Conservation (phyloP, 1,140 invertebrate species). For the Belonocnema kinseyi region DNA sequence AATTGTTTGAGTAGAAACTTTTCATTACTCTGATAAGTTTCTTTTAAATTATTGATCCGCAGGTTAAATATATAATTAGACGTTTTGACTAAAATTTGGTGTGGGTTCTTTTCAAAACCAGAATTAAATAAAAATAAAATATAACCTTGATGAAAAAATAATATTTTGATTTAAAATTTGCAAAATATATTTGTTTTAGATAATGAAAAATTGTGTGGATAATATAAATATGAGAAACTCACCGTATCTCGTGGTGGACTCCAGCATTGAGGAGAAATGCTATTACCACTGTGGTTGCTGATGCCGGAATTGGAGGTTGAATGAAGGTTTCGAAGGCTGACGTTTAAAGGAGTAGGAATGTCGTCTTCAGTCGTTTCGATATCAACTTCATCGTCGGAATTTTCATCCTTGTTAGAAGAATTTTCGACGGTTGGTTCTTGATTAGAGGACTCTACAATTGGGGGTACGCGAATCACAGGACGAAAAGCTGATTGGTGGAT, state of each 20-base stretch:
- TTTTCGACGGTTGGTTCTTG: conserved; percentile 50
- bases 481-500: conserved; percentile 81
- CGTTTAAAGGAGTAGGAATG: conserved; percentile 55
- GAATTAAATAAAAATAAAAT: too few species aligned
- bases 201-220: too few species aligned
- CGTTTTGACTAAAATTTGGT: too few species aligned
- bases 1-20: too few species aligned
- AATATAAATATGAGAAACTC: conserved; percentile 43
- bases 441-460: conserved; percentile 56
- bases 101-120: too few species aligned
- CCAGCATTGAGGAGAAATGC: conserved; percentile 70
- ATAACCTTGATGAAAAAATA: too few species aligned
- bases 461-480: conserved; percentile 75
- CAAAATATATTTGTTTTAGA: too few species aligned
- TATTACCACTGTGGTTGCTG: conserved; percentile 66
- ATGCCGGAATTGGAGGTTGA: conserved; percentile 63
- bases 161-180: too few species aligned
- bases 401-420: conserved; percentile 57
- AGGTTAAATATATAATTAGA: too few species aligned
- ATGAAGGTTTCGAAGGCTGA: conserved; percentile 56
- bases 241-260: conserved; percentile 72
- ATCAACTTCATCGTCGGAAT: conserved; percentile 71
- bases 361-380: conserved; percentile 73
- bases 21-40: too few species aligned
- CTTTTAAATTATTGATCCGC: too few species aligned